Base-by-base conservation (phyloP, 2,888 invertebrate species). In the Acanthosepion esculentum region DNA sequence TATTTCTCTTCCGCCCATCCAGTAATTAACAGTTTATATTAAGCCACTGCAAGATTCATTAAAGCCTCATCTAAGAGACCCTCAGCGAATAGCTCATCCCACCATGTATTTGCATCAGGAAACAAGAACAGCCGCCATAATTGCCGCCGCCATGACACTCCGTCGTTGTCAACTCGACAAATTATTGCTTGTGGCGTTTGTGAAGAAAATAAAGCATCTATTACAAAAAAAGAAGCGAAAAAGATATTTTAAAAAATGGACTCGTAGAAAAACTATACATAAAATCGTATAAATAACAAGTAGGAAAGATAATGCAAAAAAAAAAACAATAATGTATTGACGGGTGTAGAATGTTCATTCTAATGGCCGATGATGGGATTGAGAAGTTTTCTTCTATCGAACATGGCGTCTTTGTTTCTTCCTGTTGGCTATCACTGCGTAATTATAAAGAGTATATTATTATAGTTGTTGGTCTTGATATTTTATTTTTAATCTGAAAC, bases 21-120 rank as follows among this genome's bases (percentile, higher is more conserved):
- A 78, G 78, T 78, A 78, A 78, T 78, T 78, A 78, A 78, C 78
- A 78, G 78, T 78, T 78, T 78, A 78, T 78, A 78, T 78, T 78
- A 78, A 78, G 78, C 78, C n/a, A 15, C n/a, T n/a, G n/a, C n/a
- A 78, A 78, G n/a, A 78, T n/a, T 78, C 78, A 78, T 78, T n/a
- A 78, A 78, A 78, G 78, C 78, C n/a, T n/a, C n/a, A 78, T 78
- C 15, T 78, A 33, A 15, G 78, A 78, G 33, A 33, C 78, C 78
- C n/a, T 78, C 78, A n/a, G 78, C 78, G 78, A 78, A 33, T 78
- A n/a, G 78, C n/a, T 33, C n/a, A 78, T 78, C 33, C 78, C n/a
- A 15, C 78, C 78, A n/a, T 78, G 10, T 78, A 78, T 78, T 78
- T 78, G n/a, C n/a, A n/a, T n/a, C 78, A 15, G 78, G 15, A 78